phyloP scores from a whole-genome alignment of 2,797 vertebrate species.

The Stomatorhinus walkeri region DNA sequence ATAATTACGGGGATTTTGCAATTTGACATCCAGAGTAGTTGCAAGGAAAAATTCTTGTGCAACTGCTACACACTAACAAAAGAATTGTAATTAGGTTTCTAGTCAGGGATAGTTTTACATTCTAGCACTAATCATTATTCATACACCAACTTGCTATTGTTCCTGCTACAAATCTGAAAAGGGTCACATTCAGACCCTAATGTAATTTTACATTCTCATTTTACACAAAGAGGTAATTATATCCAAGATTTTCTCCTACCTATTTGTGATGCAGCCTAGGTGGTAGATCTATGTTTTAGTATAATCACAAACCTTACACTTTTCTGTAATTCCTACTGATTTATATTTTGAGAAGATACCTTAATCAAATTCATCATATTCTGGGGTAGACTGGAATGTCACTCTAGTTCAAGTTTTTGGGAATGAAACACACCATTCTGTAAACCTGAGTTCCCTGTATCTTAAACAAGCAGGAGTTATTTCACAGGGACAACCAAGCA shows the following conservation, averaged over 20 bases:
- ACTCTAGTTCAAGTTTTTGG: background rate
- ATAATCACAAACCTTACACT: background rate
- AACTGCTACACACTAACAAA: background rate
- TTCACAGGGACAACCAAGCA: conserved; percentile 63
- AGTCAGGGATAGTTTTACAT: background rate
- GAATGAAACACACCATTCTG: conserved; percentile 22
- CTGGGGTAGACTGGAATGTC: background rate
- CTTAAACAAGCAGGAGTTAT: conserved; percentile 57
- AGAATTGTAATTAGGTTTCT: background rate
- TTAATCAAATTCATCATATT: background rate
- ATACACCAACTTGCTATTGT: background rate
- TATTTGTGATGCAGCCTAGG: background rate
- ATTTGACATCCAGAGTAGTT: background rate
- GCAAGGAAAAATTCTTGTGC: background rate
- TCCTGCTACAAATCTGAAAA: background rate
- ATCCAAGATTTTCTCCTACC: background rate
- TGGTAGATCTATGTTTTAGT: background rate
- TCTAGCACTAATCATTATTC: background rate
- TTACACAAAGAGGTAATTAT: background rate
- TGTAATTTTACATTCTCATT: background rate
- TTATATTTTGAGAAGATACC: background rate
- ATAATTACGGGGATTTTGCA: background rate
- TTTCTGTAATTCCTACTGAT: background rate
- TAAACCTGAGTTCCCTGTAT: conserved; percentile 48
- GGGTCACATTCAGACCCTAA: background rate